Conservation (phyloP, 2,888 invertebrate species). For the Antitype chi region DNA sequence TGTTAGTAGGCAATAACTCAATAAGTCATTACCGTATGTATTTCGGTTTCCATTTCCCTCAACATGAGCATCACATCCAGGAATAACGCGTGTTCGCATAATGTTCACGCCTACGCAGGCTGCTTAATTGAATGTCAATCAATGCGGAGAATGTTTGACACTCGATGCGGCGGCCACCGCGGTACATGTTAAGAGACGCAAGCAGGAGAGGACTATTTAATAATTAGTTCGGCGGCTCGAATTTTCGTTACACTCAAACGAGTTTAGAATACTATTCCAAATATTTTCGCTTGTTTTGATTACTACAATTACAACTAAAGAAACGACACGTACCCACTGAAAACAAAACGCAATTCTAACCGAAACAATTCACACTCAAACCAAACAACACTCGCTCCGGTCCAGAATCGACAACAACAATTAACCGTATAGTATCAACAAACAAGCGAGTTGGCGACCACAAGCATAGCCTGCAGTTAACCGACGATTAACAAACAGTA, state of each 20-base stretch:
- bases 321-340: conserved; percentile 24
- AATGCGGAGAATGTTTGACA: conserved; percentile 50
- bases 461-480: conserved; percentile 33
- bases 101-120: conserved; percentile 46
- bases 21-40: conserved; percentile 16
- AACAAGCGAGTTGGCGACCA: conserved; percentile 24
- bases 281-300: conserved; percentile 5
- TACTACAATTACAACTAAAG: conserved; percentile 21
- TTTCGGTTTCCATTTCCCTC: conserved; percentile 39
- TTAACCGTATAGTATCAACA: conserved; percentile 38
- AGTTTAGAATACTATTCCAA: conserved; percentile 15
- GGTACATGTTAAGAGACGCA: conserved; percentile 10
- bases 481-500: conserved; percentile 31
- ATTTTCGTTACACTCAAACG: not conserved
- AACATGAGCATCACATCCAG: conserved; percentile 34
- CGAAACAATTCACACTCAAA: conserved; percentile 30
- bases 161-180: not conserved
- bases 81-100: conserved; percentile 36
- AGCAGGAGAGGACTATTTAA: not conserved
- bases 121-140: conserved; percentile 64
- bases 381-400: conserved; percentile 21
- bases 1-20: conserved; percentile 23
- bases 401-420: conserved; percentile 40
- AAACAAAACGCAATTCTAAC: conserved; percentile 32
- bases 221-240: not conserved